Evolutionary conservation across 2,797 vertebrate genomes (phyloP).

Genomic region (Melanotaenia boesemani): DNA sequence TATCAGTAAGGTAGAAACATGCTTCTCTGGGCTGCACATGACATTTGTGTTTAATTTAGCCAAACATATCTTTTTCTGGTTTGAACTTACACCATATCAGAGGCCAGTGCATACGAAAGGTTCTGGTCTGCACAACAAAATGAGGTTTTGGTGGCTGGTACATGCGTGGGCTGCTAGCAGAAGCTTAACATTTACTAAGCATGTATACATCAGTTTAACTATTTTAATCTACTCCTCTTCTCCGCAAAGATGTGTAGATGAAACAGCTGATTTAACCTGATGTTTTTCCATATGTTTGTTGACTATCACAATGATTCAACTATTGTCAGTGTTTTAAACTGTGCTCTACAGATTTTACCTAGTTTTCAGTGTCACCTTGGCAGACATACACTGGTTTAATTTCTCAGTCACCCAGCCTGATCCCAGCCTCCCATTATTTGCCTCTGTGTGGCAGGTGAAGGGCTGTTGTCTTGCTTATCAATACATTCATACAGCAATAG

Average conservation of each 20-base stretch:
- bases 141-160: neutral
- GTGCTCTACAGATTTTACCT: slow-evolving; percentile 4
- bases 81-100: neutral
- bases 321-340: neutral
- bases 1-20: neutral
- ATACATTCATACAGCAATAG: slow-evolving; percentile 37
- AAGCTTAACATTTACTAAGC: neutral
- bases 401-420: neutral
- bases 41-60: slow-evolving; percentile 7
- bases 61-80: slow-evolving; percentile 2
- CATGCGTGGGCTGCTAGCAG: neutral
- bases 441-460: slow-evolving; percentile 38
- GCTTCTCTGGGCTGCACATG: neutral
- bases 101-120: neutral
- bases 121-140: slow-evolving; percentile 11
- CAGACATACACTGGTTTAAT: slow-evolving; percentile 7
- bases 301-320: neutral
- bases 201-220: neutral
- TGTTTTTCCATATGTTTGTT: slow-evolving; percentile 1
- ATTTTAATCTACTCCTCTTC: neutral
- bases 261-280: neutral
- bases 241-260: neutral
- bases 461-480: slow-evolving; percentile 58
- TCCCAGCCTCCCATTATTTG: slow-evolving; percentile 13
- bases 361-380: slow-evolving; percentile 16